Evolutionary conservation across 2,797 vertebrate genomes (phyloP).

Genomic region (Eospalax fontanierii): DNA sequence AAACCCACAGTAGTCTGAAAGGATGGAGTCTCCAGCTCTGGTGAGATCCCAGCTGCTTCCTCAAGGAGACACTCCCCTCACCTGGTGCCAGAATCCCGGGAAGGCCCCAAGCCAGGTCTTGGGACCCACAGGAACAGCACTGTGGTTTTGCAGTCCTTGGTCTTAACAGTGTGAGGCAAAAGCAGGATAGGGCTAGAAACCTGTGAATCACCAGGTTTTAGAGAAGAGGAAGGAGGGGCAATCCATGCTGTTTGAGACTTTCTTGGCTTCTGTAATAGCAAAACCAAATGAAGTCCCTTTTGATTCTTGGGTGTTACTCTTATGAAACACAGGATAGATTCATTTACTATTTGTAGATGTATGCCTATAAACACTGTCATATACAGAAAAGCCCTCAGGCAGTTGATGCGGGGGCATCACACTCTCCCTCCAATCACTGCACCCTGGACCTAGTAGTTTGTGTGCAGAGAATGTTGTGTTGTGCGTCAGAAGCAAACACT

Average conservation of each 20-base stretch:
- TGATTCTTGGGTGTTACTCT: constrained; percentile 61
- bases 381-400: constrained; percentile 67
- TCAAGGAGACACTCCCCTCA: not conserved
- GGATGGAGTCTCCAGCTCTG: not conserved
- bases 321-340: constrained; percentile 77
- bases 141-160: constrained; percentile 67
- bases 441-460: not conserved
- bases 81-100: not conserved
- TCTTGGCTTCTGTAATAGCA: constrained; percentile 52
- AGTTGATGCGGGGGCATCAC: not conserved
- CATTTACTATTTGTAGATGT: constrained; percentile 81
- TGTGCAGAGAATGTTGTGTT: not conserved
- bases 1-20: not conserved
- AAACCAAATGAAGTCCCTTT: constrained; percentile 70
- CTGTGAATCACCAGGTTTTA: constrained; percentile 66
- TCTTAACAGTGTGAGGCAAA: constrained; percentile 58
- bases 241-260: not conserved
- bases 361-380: constrained; percentile 74
- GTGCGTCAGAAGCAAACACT: not conserved
- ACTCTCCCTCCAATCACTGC: not conserved
- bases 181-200: not conserved
- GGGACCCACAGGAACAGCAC: not conserved
- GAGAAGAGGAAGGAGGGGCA: constrained; percentile 66
- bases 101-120: not conserved
- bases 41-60: not conserved